Conservation (phyloP, 2,888 invertebrate genomes). For the Oeneis ivallda region DNA sequence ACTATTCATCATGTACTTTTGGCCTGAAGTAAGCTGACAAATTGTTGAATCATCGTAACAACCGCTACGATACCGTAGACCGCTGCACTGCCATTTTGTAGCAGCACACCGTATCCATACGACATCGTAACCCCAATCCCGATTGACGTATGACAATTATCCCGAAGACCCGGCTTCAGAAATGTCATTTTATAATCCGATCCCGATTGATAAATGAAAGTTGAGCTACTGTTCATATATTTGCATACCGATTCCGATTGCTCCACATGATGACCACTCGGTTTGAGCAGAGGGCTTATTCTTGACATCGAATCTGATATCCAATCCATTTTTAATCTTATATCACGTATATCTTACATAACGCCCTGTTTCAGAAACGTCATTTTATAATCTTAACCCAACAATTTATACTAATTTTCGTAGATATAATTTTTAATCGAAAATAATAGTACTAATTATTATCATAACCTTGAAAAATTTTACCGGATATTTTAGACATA, state of each 20-base stretch:
- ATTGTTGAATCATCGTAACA: background rate
- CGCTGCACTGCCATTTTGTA: background rate
- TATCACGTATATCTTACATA: no score
- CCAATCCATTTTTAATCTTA: background rate
- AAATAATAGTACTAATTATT: no score
- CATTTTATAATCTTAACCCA: no score
- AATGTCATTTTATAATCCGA: conserved; percentile 18
- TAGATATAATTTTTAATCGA: no score
- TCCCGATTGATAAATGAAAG: conserved; percentile 14
- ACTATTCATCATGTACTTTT: no score
- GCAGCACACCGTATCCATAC: background rate
- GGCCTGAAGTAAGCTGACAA: background rate
- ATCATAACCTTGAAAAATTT: no score
- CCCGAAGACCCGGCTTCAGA: conserved; percentile 9
- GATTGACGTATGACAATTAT: conserved; percentile 20
- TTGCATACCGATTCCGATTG: conserved; percentile 19
- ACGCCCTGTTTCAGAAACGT: no score
- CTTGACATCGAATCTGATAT: background rate
- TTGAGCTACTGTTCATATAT: conserved; percentile 18
- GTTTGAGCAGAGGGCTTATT: conserved; percentile 4
- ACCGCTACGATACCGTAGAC: no score
- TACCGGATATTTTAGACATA: no score
- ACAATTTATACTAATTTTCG: no score
- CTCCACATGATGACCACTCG: conserved; percentile 15
- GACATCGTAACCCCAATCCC: conserved; percentile 4